Base-by-base conservation (phyloP, 2,113 vertebrate species). In the Typhlomys cinereus region DNA sequence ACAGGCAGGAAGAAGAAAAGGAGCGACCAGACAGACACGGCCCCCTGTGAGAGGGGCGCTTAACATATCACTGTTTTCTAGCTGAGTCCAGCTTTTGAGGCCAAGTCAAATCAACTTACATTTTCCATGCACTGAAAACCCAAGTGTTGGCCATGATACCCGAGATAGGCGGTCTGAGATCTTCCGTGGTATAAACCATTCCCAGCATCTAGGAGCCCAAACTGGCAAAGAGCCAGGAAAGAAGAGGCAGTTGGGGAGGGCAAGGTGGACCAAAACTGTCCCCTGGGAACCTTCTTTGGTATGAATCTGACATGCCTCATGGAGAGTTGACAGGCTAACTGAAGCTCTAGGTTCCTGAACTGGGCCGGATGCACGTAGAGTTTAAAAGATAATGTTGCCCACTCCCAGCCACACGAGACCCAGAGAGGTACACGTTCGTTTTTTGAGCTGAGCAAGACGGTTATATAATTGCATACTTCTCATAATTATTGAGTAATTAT, bases 401-500 rank as follows among this genome's bases (percentile, higher is more conserved):
- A 88, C 93, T 36, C 87, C 92, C 0, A 75, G 88, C 97, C 95
- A 92, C 71, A 17, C 94, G 70, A 73, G 94, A 96, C 94, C 96
- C 95, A 74, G 96, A 95, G 97, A 97, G 92, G 86, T 90, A 96
- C 94, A 89, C 89, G 96, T 97, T 98, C 96, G 95, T 97, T n/a
- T 97, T 97, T 84, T 73, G 93, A 97, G 94, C 96, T 95, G 97
- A 98, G 96, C 93, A 96, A 98, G 98, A 97, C 97, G 97, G 97
- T 98, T 98, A 97, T 98, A 95, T 98, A 98, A 98, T 98, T 98
- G 96, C 98, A 97, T 97, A 97, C 97, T 98, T 98, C 97, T 98
- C 96, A 97, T 98, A 98, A 98, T 98, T 98, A 98, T 98, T 97
- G 96, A 98, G 98, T 98, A 98, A 98, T 98, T 98, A 98, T 97